Evolutionary conservation across 2,888 invertebrate genomes (phyloP).

Genomic region (Lymantria monacha): DNA sequence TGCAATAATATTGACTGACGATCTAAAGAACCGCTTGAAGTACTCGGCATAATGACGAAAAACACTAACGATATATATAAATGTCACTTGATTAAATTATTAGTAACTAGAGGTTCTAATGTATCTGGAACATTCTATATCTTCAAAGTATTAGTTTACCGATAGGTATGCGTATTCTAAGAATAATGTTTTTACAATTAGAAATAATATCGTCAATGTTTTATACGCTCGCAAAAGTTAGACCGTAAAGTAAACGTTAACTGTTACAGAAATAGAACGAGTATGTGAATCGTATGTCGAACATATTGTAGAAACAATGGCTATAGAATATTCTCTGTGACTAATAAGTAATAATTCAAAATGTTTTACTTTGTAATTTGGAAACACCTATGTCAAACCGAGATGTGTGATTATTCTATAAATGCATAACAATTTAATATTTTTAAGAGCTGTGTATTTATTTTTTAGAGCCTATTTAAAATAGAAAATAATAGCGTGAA

Average conservation of each 20-base stretch:
- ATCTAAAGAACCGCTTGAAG: slow-evolving; percentile 63
- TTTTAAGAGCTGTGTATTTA: too few relatives aligned
- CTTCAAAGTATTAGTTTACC: slow-evolving; percentile 15
- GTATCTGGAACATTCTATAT: slow-evolving; percentile 11
- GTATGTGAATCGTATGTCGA: slow-evolving; percentile 64
- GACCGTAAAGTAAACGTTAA: slow-evolving; percentile 59
- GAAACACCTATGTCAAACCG: too few relatives aligned
- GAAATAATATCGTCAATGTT: slow-evolving; percentile 46
- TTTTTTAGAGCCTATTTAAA: too few relatives aligned
- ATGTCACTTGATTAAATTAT: slow-evolving; percentile 46
- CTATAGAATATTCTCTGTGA: slow-evolving; percentile 42
- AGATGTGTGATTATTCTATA: too few relatives aligned
- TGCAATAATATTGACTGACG: slow-evolving; percentile 62
- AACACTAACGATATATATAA: slow-evolving; percentile 52
- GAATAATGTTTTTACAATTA: slow-evolving; percentile 38
- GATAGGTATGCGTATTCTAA: slow-evolving; percentile 18
- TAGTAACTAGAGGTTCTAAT: slow-evolving; percentile 33
- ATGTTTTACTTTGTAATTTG: too few relatives aligned
- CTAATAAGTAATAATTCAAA: slow-evolving; percentile 64
- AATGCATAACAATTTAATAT: too few relatives aligned
- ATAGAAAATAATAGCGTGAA: too few relatives aligned
- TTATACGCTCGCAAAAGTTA: slow-evolving; percentile 62
- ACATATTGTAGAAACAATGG: slow-evolving; percentile 68
- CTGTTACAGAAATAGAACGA: slow-evolving; percentile 66
- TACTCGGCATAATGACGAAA: slow-evolving; percentile 51